Evolutionary conservation across 2,888 invertebrate species (phyloP), one percentile per base, ranked within the genome.

Genomic region (Stenolophus ochropezus): DNA sequence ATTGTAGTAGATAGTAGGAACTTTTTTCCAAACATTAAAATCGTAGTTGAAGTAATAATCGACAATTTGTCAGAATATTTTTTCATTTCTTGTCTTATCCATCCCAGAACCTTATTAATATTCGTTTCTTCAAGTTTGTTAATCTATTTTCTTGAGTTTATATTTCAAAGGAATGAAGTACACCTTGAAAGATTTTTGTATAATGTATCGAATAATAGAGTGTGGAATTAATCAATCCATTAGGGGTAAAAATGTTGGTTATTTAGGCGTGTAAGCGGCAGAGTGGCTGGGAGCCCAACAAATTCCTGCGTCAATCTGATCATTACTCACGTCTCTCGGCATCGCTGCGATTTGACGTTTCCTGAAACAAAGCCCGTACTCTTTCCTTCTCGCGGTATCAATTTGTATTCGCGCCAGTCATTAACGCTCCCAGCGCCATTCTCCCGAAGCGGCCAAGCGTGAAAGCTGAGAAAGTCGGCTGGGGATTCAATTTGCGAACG

Each of bases 361-460:
- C 65, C 33, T 14, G 33, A 69, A 69, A 69, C 65, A 69, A 69
- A 69, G 33, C 65, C 33, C 65, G 33, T 33, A 14, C 11, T 20
- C 18, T 51, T 16, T 16, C 51, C 65, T 47, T 18, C 27, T 20
- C 73, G 33, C 1, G 21, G 76, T 76, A 76, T 58, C 76, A 76
- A 76, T 76, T 76, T 76, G 58, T 76, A 76, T 58, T 76, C 76
- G 76, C 56, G 58, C 33, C 76, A 76, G 56, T 76, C 76, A 76
- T 76, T 76, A 76, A 56, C 21, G 76, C 42, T 33, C 33, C 20
- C 27, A 14, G 58, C 76, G 76, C 58, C 27, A 76, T 76, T 76
- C 58, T 76, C 56, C 25, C 27, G n/a, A 20, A n/a, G 76, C 53
- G 58, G 76, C 42, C 56, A 76, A 76, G 18, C 76, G 58, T 76